Base-by-base conservation (phyloP, 2,797 vertebrate species). In the Poecilia picta region DNA sequence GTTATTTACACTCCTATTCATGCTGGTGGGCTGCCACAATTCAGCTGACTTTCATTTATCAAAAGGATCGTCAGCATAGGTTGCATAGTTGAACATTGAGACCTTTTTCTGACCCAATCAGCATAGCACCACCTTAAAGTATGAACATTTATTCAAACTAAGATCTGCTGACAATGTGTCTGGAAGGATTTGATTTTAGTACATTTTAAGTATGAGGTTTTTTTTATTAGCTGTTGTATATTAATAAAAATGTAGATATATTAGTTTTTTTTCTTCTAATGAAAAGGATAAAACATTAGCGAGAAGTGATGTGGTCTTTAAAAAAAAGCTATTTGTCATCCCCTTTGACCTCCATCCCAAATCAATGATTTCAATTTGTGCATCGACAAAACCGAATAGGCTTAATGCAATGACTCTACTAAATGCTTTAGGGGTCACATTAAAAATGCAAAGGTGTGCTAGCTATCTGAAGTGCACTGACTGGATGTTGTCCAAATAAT, bases 41-140 rank as follows among this genome's bases (percentile, higher is more conserved):
- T 77, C 85, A 92, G 93, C 73, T 94, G 89, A 91, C 94, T 96
- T 96, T 96, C 94, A 97, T 97, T 96, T 93, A 96, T 97, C 96
- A 97, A 91, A 16, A 87, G 82, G 72, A 59, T 68, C 73, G 51
- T 85, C 88, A 85, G 93, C 88, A 85, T 82, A 85, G 82, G 77
- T 89, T 88, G 75, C 87, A 92, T 91, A 93, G 84, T 90, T 80
- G 84, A 94, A 90, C 92, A 93, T 92, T 94, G 87, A 93, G 84
- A 94, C 83, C 87, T 92, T 89, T 91, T 93, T 95, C 85, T 95
- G 93, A 92, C 91, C 88, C 86, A 94, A 92, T 96, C 95, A 95
- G 95, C 90, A 91, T 84, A 91, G 85, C 91, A 89, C 81, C 87
- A 84, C 89, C 80, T 43, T 91, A 91, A 83, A 82, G 90, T 92